phyloP scores from a whole-genome alignment of 2,797 vertebrate genomes.

The Micropoecilia bifurca region DNA sequence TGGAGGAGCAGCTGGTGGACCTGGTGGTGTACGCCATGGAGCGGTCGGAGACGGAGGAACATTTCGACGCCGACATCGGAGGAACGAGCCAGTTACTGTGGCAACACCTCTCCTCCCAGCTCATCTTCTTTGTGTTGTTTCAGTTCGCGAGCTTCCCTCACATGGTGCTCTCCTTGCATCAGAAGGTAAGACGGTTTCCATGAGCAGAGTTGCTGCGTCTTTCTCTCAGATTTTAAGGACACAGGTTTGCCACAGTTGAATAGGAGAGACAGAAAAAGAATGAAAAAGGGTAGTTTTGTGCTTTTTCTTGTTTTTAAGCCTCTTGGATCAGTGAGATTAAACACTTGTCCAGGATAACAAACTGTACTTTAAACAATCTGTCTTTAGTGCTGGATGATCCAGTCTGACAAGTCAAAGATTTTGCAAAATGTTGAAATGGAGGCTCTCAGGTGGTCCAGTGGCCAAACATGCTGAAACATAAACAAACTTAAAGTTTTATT shows the following conservation, averaged over 20 bases:
- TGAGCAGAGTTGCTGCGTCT: not conserved
- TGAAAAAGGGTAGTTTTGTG: not conserved
- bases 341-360: not conserved
- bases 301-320: not conserved
- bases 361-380: not conserved
- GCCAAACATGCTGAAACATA: not conserved
- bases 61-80: conserved; percentile 90
- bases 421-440: not conserved
- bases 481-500: not conserved
- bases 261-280: not conserved
- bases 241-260: not conserved
- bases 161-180: conserved; percentile 98
- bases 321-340: not conserved
- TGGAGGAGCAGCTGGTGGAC: conserved; percentile 99
- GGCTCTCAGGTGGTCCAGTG: not conserved
- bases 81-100: conserved; percentile 98
- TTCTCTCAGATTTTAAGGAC: not conserved
- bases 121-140: conserved; percentile 99
- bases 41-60: conserved; percentile 97
- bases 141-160: conserved; percentile 99
- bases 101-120: conserved; percentile 99
- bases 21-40: conserved; percentile 99
- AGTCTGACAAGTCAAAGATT: not conserved
- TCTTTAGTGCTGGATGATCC: not conserved
- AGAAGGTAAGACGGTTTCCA: conserved; percentile 86